Conservation (phyloP, 2,888 invertebrate species). For the Phymatocera aterrima region DNA sequence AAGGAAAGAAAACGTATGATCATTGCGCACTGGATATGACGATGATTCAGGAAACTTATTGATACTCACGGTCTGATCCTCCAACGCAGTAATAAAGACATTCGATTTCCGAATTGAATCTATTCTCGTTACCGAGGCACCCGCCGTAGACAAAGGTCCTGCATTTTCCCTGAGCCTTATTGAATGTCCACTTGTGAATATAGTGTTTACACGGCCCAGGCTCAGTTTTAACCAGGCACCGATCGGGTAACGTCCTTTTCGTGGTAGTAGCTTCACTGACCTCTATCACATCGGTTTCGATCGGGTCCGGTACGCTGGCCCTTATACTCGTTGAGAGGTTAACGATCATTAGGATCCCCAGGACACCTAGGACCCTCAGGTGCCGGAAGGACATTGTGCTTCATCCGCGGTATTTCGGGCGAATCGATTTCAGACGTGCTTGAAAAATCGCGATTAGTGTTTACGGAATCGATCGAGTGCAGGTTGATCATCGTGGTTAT, state of each 20-base stretch:
- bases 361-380: slow-evolving; percentile 66
- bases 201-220: slow-evolving; percentile 80
- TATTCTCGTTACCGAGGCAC: slow-evolving; percentile 82
- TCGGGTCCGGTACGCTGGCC: slow-evolving; percentile 60
- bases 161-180: slow-evolving; percentile 77
- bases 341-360: slow-evolving; percentile 56
- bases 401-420: slow-evolving; percentile 63
- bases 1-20: too few relatives aligned
- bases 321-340: slow-evolving; percentile 53
- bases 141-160: slow-evolving; percentile 83
- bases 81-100: slow-evolving; percentile 81
- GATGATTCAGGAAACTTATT: background rate
- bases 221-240: slow-evolving; percentile 76
- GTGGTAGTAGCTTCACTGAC: slow-evolving; percentile 56
- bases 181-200: slow-evolving; percentile 83
- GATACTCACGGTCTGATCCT: slow-evolving; percentile 74
- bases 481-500: background rate
- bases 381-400: slow-evolving; percentile 64
- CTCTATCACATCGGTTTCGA: slow-evolving; percentile 58
- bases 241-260: slow-evolving; percentile 66
- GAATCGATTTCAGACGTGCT: slow-evolving; percentile 23
- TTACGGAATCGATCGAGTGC: too few relatives aligned
- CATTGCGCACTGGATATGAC: background rate
- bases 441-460: background rate
- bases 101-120: slow-evolving; percentile 82